Base-by-base conservation (phyloP, 1,140 invertebrate genomes). In the Papilio xuthus region DNA sequence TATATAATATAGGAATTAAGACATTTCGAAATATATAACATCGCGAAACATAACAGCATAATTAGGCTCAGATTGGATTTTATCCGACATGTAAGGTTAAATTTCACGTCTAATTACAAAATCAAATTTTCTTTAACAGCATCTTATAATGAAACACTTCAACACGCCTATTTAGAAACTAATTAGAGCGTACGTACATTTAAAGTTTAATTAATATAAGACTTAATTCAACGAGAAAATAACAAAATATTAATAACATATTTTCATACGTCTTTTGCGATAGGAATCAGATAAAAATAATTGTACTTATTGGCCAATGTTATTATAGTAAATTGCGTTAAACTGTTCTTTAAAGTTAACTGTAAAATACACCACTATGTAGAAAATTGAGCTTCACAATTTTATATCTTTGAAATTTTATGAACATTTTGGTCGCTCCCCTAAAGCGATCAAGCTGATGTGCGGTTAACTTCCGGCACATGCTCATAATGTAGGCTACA, bases 101-200 rank as follows among this genome's bases (percentile, higher is more conserved):
- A 72, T 72, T 42, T 72, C 37, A 23, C 23, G 42, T 42, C 70
- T 72, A 72, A 72, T 72, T 73, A 73, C 10, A 50, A 73, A 73
- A 73, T 47, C 42, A 44, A 73, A 73, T 73, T 73, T 73, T 73
- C 71, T 26, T 26, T 73, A 42, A 47, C n/a, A 47, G 41, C 37
- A 47, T 73, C 71, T 73, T 44, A 41, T 73, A 73, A 73, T 73
- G n/a, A 47, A 73, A 73, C 42, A 42, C 20, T 73, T 50, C 37
- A 44, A 50, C 23, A 47, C 23, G 71, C 71, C 71, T 47, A 73
- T 73, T 44, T 47, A 15, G 42, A 73, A 47, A 67, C 12, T 67
- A 67, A 67, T 67, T 67, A 67, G 60, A 67, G 26, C 13, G 60
- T 67, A 67, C 26, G 32, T 67, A 67, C 26, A 67, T 28, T 67